Conservation (phyloP, 37 sponge, comb jelly and placozoan genomes). For the Aphrocallistes beatrix region DNA sequence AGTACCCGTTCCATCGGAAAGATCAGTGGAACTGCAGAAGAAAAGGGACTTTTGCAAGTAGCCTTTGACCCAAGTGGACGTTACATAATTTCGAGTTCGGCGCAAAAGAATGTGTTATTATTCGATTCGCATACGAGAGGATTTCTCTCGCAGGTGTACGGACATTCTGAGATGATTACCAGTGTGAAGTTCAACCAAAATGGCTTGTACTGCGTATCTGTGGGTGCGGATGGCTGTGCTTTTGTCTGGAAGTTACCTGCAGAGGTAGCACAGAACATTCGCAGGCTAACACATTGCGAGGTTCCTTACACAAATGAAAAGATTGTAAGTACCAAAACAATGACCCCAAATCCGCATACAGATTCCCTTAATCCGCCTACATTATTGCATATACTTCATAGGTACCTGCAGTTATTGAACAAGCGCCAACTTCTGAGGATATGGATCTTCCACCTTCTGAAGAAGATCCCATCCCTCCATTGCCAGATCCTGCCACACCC, state of each 20-base stretch:
- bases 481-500: neutral
- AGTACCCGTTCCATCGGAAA: neutral
- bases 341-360: too few species aligned
- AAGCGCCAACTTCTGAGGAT: too few species aligned
- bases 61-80: neutral
- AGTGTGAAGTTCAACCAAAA: neutral
- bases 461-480: neutral
- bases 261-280: neutral
- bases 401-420: too few species aligned
- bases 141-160: neutral
- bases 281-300: too few species aligned
- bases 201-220: neutral
- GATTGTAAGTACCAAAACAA: too few species aligned
- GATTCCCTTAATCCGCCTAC: too few species aligned
- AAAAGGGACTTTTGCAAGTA: neutral
- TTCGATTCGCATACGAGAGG: neutral
- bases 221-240: neutral
- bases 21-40: neutral
- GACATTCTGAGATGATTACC: neutral
- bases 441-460: too few species aligned
- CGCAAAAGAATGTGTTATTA: constrained; percentile 4
- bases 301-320: too few species aligned
- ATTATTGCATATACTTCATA: too few species aligned
- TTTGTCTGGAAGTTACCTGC: neutral
- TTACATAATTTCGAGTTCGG: neutral